Conservation (phyloP, 2,797 vertebrate genomes). For the Pelodytes ibericus region DNA sequence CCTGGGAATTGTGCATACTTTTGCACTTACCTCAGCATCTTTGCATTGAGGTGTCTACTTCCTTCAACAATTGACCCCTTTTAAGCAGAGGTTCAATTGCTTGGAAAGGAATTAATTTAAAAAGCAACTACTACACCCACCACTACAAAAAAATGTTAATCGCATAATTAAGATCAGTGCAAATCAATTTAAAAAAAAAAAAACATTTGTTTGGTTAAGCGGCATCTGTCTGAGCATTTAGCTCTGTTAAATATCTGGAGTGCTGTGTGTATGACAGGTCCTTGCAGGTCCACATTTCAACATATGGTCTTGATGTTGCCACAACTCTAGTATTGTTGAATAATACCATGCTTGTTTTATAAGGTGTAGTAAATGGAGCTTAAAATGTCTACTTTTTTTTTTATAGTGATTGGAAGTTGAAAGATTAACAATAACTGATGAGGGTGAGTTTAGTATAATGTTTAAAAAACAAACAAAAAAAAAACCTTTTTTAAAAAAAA, state of each 20-base stretch:
- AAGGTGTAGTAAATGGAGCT: too few relatives aligned
- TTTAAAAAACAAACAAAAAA: too few relatives aligned
- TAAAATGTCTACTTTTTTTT: too few relatives aligned
- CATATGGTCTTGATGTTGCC: not conserved
- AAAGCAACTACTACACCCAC: not conserved
- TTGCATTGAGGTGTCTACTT: not conserved
- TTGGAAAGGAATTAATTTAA: not conserved
- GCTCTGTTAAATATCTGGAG: not conserved
- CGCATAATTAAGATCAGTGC: too few relatives aligned
- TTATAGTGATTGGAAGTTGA: too few relatives aligned
- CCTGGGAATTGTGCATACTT: conserved; percentile 4
- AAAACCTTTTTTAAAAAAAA: too few relatives aligned
- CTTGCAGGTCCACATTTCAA: not conserved
- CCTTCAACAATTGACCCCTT: conserved; percentile 2
- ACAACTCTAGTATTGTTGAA: not conserved
- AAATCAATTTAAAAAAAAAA: too few relatives aligned
- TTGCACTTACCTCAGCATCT: conserved; percentile 19
- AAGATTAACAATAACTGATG: too few relatives aligned
- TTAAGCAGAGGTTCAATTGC: not conserved
- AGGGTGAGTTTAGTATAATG: too few relatives aligned
- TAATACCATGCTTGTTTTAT: too few relatives aligned
- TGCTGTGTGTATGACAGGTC: not conserved
- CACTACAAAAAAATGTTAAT: too few relatives aligned
- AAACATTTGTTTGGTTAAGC: too few relatives aligned
- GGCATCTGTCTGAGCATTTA: not conserved